These are phyloP conservation scores for Rhingia rostrata DNA, from an alignment of 2,888 invertebrate species.

Conservation along the genomic window DNA sequence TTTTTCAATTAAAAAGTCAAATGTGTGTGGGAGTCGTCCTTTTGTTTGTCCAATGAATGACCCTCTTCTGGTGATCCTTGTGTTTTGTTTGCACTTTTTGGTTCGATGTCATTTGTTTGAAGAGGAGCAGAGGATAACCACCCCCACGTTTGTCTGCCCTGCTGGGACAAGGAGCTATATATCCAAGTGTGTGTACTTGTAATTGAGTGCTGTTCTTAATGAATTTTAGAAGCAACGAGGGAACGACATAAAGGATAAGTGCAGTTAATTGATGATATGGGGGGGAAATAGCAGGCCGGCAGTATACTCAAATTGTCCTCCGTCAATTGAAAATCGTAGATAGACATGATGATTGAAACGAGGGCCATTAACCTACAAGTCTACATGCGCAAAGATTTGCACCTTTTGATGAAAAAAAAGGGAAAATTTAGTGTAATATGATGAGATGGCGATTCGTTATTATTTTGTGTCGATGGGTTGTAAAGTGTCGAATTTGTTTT, in stretches of 20 bases:
- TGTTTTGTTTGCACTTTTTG: slow-evolving; percentile 70
- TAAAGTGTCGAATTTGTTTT: no score
- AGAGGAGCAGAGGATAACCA: slow-evolving; percentile 12
- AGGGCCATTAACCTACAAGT: slow-evolving; percentile 29
- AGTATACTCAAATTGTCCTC: slow-evolving; percentile 25
- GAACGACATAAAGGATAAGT: slow-evolving; percentile 60
- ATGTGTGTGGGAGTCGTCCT: slow-evolving; percentile 53
- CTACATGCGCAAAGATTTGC: slow-evolving; percentile 22
- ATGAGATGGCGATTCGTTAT: no score
- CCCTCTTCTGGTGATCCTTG: slow-evolving; percentile 64
- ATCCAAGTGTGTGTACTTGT: slow-evolving; percentile 64
- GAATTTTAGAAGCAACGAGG: slow-evolving; percentile 63
- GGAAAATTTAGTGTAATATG: no score
- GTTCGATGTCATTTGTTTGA: slow-evolving; percentile 57
- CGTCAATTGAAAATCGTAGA: slow-evolving; percentile 11
- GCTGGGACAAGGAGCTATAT: slow-evolving; percentile 22
- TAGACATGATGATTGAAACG: slow-evolving; percentile 36
- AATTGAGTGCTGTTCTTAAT: slow-evolving; percentile 70
- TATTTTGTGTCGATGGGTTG: no score
- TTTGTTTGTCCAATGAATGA: slow-evolving; percentile 67
- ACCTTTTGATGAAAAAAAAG: neutral
- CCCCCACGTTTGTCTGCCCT: slow-evolving; percentile 5
- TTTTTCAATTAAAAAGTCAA: slow-evolving; percentile 72
- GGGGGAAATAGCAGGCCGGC: neutral
- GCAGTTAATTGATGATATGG: slow-evolving; percentile 61